These are phyloP conservation scores for Solenopsis fugax DNA, from an alignment of 1,140 invertebrate species.

Conservation along the genomic window DNA sequence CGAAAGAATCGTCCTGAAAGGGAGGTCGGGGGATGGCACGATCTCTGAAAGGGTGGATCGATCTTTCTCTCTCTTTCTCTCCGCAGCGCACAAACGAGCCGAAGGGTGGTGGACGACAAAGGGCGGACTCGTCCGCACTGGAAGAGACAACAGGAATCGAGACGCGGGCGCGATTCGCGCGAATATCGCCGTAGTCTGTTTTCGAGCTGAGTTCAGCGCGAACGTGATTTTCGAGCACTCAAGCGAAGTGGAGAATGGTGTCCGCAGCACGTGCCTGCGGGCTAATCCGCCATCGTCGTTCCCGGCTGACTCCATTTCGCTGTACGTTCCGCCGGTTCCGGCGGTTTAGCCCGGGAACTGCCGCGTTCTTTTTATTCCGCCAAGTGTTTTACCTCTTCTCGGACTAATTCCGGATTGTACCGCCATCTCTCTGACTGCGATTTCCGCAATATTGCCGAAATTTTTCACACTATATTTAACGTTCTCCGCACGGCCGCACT, in stretches of 20 bases:
- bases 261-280: conserved; percentile 82
- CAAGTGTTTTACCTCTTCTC: conserved; percentile 53
- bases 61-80: not conserved
- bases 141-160: conserved; percentile 61
- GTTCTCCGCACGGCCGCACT: not conserved
- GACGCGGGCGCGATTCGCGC: conserved; percentile 70
- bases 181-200: conserved; percentile 77
- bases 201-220: conserved; percentile 78
- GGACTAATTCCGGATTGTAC: conserved; percentile 49
- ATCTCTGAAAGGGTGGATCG: conserved; percentile 42
- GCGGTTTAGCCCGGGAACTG: conserved; percentile 52
- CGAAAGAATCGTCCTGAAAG: conserved; percentile 33
- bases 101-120: conserved; percentile 49
- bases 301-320: conserved; percentile 73
- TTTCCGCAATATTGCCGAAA: conserved; percentile 37
- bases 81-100: not conserved
- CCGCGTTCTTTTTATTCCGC: conserved; percentile 51
- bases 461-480: conserved; percentile 24
- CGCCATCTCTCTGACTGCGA: not conserved
- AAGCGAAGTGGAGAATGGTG: conserved; percentile 83
- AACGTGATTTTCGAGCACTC: conserved; percentile 83
- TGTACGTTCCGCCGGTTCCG: conserved; percentile 66
- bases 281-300: conserved; percentile 82
- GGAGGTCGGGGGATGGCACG: not conserved
- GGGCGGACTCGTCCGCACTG: conserved; percentile 40